These are phyloP conservation scores for Aphelinus atriplicis DNA, from an alignment of 1,140 invertebrate genomes.

Conservation along the genomic window DNA sequence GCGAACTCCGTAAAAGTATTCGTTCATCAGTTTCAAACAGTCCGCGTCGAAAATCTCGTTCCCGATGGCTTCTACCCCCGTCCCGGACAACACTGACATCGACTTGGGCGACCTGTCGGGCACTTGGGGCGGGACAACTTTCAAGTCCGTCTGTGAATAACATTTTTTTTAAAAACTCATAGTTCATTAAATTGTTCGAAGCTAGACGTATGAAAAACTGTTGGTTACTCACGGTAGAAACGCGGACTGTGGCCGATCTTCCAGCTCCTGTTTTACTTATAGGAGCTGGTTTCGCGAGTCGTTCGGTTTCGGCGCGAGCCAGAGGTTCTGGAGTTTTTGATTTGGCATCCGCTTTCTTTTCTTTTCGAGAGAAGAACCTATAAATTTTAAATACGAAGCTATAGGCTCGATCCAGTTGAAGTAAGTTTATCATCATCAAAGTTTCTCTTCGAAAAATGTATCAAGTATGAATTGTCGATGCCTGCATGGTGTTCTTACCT, in stretches of 20 bases:
- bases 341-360: conserved; percentile 72
- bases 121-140: conserved; percentile 73
- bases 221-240: conserved; percentile 59
- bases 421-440: background rate
- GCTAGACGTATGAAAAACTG: background rate
- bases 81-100: conserved; percentile 75
- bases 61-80: conserved; percentile 78
- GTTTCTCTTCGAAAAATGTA: too few species aligned
- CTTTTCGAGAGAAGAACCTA: conserved; percentile 84
- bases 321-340: conserved; percentile 77
- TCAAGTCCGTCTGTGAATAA: conserved; percentile 70
- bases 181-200: background rate
- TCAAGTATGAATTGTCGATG: too few species aligned
- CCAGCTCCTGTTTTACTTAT: conserved; percentile 41
- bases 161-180: conserved; percentile 19
- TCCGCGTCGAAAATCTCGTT: conserved; percentile 87
- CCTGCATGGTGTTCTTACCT: too few species aligned
- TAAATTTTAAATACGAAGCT: conserved; percentile 39
- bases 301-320: conserved; percentile 37
- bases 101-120: conserved; percentile 78
- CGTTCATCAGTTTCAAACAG: conserved; percentile 93
- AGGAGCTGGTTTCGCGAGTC: conserved; percentile 41
- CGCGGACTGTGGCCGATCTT: conserved; percentile 58
- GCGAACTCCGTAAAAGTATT: conserved; percentile 94
- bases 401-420: background rate